phyloP scores from a whole-genome alignment of 1,140 invertebrate genomes.

The Drosophila mauritiana region DNA sequence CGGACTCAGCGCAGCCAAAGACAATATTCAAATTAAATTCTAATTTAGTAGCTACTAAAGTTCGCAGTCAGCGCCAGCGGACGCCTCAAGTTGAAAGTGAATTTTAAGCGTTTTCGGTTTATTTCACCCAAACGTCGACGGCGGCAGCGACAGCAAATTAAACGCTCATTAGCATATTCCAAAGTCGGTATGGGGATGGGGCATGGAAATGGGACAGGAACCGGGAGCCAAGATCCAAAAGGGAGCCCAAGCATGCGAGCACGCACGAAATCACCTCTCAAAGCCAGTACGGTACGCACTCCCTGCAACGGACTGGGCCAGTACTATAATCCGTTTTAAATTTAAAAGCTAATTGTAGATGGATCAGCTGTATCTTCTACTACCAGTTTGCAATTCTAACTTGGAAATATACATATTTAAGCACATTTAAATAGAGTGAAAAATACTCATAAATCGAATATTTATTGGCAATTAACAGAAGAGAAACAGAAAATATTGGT shows the following conservation, averaged over 20 bases:
- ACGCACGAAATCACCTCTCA: slow-evolving; percentile 29
- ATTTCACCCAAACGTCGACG: slow-evolving; percentile 19
- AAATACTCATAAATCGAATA: no score
- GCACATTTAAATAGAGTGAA: no score
- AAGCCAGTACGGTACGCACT: slow-evolving; percentile 10
- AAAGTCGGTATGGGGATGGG: slow-evolving; percentile 24
- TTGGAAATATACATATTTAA: no score
- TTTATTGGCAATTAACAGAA: no score
- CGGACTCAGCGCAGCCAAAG: slow-evolving; percentile 16
- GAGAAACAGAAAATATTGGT: no score
- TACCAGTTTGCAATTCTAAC: no score
- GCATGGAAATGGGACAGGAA: not conserved
- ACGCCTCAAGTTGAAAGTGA: slow-evolving; percentile 67
- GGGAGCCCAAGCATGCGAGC: slow-evolving; percentile 32
- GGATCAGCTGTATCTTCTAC: no score
- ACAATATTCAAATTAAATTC: slow-evolving; percentile 65
- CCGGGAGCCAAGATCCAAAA: slow-evolving; percentile 1
- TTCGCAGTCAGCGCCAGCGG: slow-evolving; percentile 16
- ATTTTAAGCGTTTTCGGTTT: slow-evolving; percentile 68
- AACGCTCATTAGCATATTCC: slow-evolving; percentile 77
- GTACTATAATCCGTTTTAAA: no score
- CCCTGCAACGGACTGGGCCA: not conserved
- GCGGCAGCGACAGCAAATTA: slow-evolving; percentile 54
- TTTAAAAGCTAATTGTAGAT: no score
- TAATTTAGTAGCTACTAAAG: slow-evolving; percentile 66